Base-by-base conservation (phyloP, 1,140 invertebrate genomes). In the Potamilus streckersoni region DNA sequence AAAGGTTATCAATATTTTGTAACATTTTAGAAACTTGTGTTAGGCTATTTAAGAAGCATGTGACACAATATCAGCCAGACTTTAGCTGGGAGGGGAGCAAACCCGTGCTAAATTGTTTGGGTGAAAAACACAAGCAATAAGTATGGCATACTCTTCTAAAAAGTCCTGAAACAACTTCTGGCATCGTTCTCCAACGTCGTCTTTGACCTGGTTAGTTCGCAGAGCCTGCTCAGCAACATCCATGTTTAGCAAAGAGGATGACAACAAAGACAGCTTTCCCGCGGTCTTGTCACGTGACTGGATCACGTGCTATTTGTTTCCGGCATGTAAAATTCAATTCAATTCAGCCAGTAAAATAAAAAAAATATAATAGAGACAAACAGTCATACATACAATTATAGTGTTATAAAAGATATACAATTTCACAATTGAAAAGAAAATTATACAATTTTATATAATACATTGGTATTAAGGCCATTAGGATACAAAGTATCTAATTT, bases 141-240 rank as follows among this genome's bases (percentile, higher is more conserved):
- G 27, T n/a, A 60, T 38, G 77, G 93, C 95, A 94, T 92, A 98
- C 95, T 97, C 96, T 91, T 97, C 95, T 27, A 98, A 92, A 85
- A 98, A 99, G 89, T 97, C 96, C 88, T 98, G 96, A 90, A 98
- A 98, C 27, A 98, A 90, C 90, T 98, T 98, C 89, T 98, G 97
- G 88, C 96, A 97, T 68, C 96, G 92, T 58, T 96, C 93, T 69
- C 96, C 96, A 79, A 98, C 93, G 85, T 97, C 95, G 92, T 98
- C 97, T 88, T 93, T 94, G 0, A 95, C 93, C 85, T 92, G 87
- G 74, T 87, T 87, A 14, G 86, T 87, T 55, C 86, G 83, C n/a
- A 86, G 79, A 74, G 86, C 84, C 72, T 88, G 87, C 74, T 91
- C 91, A 31, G 88, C 87, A 61, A 91, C 90, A 88, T 92, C 91